Percentiles rank a stretch among this genome's conserved stretches.
Conservation (phyloP, 2,113 vertebrate species). For the Glaucidium brasilianum region DNA sequence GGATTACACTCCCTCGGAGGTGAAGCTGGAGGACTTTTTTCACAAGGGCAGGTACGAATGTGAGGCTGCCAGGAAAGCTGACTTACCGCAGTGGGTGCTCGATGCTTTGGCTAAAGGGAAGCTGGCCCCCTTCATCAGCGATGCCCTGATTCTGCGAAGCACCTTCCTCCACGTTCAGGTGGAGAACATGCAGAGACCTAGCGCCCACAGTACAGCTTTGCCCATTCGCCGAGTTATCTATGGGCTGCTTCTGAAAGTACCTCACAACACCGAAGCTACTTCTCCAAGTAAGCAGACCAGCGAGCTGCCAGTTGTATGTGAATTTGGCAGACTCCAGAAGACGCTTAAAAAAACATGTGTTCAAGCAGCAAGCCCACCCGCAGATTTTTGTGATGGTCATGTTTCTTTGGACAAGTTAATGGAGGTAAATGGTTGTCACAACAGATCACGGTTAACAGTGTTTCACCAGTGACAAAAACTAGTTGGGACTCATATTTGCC, state of each 20-base stretch:
- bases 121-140: constrained; percentile 77
- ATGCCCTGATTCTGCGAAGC: constrained; percentile 79
- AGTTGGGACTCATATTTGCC: background rate
- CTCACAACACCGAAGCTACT: background rate
- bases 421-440: constrained; percentile 75
- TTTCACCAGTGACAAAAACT: background rate
- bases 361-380: constrained; percentile 45
- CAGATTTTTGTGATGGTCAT: constrained; percentile 12
- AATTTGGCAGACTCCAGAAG: constrained; percentile 83
- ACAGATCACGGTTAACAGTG: background rate
- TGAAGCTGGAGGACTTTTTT: constrained; percentile 80
- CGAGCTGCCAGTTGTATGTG: constrained; percentile 65
- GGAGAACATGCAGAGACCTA: constrained; percentile 83
- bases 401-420: constrained; percentile 72
- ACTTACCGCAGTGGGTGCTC: constrained; percentile 76
- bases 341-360: constrained; percentile 78
- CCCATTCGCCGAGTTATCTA: constrained; percentile 86
- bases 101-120: constrained; percentile 69
- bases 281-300: background rate
- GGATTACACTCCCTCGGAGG: constrained; percentile 80
- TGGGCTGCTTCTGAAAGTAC: constrained; percentile 73
- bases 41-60: constrained; percentile 37
- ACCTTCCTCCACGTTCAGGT: constrained; percentile 87
- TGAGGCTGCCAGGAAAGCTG: constrained; percentile 14
- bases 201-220: constrained; percentile 77